These are phyloP conservation scores for Phyllostomus discolor DNA, from an alignment of 2,113 vertebrate genomes.

Conservation along the genomic window DNA sequence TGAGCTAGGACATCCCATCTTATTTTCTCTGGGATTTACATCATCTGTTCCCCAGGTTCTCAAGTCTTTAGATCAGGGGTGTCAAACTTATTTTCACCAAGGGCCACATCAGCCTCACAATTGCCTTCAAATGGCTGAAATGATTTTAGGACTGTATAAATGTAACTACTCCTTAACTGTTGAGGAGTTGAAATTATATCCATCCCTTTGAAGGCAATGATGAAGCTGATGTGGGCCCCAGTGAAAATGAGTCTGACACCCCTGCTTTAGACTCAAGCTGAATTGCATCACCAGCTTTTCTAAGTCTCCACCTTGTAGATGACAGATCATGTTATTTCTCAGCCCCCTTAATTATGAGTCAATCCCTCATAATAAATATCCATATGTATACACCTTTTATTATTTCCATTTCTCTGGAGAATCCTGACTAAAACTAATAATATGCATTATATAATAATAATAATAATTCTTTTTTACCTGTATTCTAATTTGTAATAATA, in stretches of 20 bases:
- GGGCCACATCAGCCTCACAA: too few species aligned
- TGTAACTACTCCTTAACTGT: too few species aligned
- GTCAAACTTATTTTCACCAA: too few species aligned
- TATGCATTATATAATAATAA: not conserved
- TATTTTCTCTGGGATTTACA: not conserved
- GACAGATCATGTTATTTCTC: not conserved
- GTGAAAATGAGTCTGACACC: too few species aligned
- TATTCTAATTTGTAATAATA: not conserved
- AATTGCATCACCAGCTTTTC: not conserved
- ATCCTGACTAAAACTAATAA: not conserved
- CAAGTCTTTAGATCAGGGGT: not conserved
- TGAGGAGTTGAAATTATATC: too few species aligned
- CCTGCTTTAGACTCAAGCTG: not conserved
- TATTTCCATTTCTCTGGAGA: not conserved
- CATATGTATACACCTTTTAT: not conserved
- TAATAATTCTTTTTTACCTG: not conserved
- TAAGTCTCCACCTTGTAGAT: not conserved
- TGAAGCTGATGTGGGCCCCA: too few species aligned
- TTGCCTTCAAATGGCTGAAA: too few species aligned
- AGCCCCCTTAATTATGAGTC: not conserved
- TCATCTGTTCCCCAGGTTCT: not conserved
- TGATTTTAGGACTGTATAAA: too few species aligned
- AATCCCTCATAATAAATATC: not conserved
- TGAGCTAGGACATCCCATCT: not conserved
- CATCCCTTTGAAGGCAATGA: too few species aligned